A percentile compares a stretch with the other conserved stretches of the same genome.
phyloP scores from a whole-genome alignment of 1,140 invertebrate genomes.

The Orussus abietinus region DNA sequence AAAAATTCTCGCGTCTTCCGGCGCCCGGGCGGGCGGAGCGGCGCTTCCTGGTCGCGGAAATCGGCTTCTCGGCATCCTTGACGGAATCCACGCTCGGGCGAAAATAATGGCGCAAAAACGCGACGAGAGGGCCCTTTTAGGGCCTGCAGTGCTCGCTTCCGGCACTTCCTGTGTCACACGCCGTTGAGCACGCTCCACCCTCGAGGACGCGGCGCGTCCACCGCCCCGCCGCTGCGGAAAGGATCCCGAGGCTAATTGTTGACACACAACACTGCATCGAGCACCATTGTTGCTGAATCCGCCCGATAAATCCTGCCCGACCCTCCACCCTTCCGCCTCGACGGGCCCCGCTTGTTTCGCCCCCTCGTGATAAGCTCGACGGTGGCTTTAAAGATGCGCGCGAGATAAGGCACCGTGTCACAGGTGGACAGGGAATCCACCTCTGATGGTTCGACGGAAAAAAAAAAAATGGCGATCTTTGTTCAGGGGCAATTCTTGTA shows the following conservation, averaged over 20 bases:
- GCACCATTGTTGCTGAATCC: background rate
- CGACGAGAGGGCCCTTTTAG: conserved; percentile 19
- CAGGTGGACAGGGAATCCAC: too few species aligned
- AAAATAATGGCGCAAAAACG: conserved; percentile 16
- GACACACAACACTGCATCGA: conserved; percentile 16
- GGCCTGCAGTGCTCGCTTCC: conserved; percentile 34
- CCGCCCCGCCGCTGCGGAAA: conserved; percentile 17
- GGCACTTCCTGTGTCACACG: conserved; percentile 53
- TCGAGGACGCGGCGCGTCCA: too few species aligned
- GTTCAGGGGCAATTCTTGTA: too few species aligned
- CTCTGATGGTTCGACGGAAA: too few species aligned
- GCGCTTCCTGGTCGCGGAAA: conserved; percentile 3
- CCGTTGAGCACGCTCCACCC: conserved; percentile 49
- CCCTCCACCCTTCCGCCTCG: background rate
- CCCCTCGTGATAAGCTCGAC: too few species aligned
- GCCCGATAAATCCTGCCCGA: background rate
- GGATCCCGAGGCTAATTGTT: too few species aligned
- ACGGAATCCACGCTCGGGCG: too few species aligned
- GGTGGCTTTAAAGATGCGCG: too few species aligned
- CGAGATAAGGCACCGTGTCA: too few species aligned
- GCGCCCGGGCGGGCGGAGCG: conserved; percentile 6
- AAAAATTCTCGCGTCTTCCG: conserved; percentile 4
- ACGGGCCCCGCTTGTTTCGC: background rate
- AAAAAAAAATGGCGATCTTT: too few species aligned
- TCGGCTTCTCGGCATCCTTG: conserved; percentile 5